A percentile compares a stretch with the other conserved stretches of the same genome.
Evolutionary conservation across 2,888 invertebrate genomes (phyloP).

Genomic region (Stenolophus ochropezus): DNA sequence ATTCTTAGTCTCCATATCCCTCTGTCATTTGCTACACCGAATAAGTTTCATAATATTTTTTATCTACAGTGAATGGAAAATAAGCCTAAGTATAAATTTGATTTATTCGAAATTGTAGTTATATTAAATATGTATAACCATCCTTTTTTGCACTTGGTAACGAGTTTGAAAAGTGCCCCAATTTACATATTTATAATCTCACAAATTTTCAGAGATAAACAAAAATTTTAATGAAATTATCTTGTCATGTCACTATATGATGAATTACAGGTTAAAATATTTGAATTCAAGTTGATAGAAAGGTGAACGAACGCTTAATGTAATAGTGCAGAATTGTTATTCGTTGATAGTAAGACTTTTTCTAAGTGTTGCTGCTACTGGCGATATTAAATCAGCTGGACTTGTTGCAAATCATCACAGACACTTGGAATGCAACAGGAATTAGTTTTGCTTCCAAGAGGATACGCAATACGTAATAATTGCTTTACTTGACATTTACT

Average conservation of each 20-base stretch:
- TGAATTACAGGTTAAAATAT: background rate
- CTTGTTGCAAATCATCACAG: background rate
- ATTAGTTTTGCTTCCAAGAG: background rate
- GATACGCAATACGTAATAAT: too few relatives aligned
- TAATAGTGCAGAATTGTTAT: constrained; percentile 25
- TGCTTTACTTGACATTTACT: background rate
- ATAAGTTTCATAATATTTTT: too few relatives aligned
- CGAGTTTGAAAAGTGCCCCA: background rate
- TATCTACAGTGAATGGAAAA: too few relatives aligned
- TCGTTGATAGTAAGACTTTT: constrained; percentile 22
- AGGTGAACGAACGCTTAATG: constrained; percentile 9
- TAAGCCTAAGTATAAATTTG: too few relatives aligned
- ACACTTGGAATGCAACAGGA: background rate
- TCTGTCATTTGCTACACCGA: too few relatives aligned
- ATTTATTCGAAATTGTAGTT: background rate
- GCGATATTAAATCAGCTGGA: background rate
- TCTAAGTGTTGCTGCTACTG: constrained; percentile 1
- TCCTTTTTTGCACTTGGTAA: background rate
- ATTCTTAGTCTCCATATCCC: too few relatives aligned
- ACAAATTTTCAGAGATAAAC: background rate
- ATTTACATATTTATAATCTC: background rate
- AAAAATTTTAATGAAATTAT: background rate
- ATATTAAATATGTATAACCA: background rate
- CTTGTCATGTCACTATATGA: background rate
- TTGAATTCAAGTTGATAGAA: background rate